phyloP scores from a whole-genome alignment of 2,888 invertebrate genomes.

The Aradus depressus region DNA sequence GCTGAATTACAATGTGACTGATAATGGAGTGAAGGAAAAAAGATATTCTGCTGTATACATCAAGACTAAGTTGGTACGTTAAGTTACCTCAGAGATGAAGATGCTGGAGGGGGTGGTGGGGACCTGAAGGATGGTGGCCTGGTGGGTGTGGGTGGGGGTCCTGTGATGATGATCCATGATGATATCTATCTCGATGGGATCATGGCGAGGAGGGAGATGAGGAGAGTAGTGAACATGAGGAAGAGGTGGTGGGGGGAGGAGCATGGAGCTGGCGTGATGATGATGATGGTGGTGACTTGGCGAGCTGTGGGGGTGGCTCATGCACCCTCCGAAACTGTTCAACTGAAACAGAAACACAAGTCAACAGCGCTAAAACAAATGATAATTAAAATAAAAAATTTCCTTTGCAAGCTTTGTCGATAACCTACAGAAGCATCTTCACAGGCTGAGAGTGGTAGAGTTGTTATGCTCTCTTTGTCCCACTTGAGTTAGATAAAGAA shows the following conservation, averaged over 20 bases:
- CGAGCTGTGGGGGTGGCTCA: constrained; percentile 27
- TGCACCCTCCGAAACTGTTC: constrained; percentile 30
- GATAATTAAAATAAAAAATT: no score
- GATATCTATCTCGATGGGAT: constrained; percentile 30
- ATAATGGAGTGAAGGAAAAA: background rate
- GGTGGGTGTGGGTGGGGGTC: constrained; percentile 27
- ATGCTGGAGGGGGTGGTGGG: constrained; percentile 32
- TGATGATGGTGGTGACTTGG: constrained; percentile 31
- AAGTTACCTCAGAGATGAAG: constrained; percentile 32
- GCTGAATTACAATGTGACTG: no score
- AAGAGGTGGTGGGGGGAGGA: constrained; percentile 17
- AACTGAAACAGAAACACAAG: constrained; percentile 24
- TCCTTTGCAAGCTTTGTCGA: no score
- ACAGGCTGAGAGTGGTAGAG: no score
- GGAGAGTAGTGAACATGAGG: constrained; percentile 30
- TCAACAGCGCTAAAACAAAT: no score
- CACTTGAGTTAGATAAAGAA: no score
- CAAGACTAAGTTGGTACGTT: constrained; percentile 2
- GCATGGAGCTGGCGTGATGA: constrained; percentile 27
- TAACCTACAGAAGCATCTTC: no score
- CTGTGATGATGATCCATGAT: constrained; percentile 37
- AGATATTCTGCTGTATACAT: background rate
- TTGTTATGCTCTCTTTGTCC: no score
- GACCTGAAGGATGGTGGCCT: constrained; percentile 25
- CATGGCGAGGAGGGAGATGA: constrained; percentile 33